Evolutionary conservation across 1,140 invertebrate genomes (phyloP), one percentile per base, ranked within the genome.

Genomic region (Hylaeus volcanicus): DNA sequence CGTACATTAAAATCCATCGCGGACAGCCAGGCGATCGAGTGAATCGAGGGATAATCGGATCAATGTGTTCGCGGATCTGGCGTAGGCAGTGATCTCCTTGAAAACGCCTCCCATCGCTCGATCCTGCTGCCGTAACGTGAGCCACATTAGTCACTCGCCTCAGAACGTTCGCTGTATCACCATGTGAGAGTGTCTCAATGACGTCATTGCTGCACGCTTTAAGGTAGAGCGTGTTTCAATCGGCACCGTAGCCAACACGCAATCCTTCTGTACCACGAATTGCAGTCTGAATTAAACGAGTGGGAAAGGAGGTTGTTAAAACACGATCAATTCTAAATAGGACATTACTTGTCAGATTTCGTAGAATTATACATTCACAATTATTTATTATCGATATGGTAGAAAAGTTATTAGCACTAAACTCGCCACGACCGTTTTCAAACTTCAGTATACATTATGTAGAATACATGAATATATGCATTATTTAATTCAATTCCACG

Each of bases 1-100:
- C 26, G 26, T 26, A 26, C 26, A 51, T 63, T 48, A 2, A 26
- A 43, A 60, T 58, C 3, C 15, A 45, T 5, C 26, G 2, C 5
- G 37, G 58, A 9, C 26, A 5, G 3, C 15, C 41, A 9, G 69
- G 26, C 41, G 41, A 61, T 84, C 73, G 45, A 81, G 76, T 48
- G 64, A 56, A 75, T 85, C 58, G 81, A 84, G 76, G 37, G 72
- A 69, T 81, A 85, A 84, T 81, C 79, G 69, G 69, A 66, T 71
- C 56, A 65, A 61, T 45, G 53, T 58, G 56, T 71, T 63, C 72
- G 45, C 72, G 61, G 72, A 84, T 73, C 45, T 72, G 45, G 73
- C 82, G 77, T 85, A 66, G 83, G 82, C 37, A 12, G 82, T 8
- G 55, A 26, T 84, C 66, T 85, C 82, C 82, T 85, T 84, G 84